Conservation (phyloP, 1,140 invertebrate species). For the Mylabris phalerata region DNA sequence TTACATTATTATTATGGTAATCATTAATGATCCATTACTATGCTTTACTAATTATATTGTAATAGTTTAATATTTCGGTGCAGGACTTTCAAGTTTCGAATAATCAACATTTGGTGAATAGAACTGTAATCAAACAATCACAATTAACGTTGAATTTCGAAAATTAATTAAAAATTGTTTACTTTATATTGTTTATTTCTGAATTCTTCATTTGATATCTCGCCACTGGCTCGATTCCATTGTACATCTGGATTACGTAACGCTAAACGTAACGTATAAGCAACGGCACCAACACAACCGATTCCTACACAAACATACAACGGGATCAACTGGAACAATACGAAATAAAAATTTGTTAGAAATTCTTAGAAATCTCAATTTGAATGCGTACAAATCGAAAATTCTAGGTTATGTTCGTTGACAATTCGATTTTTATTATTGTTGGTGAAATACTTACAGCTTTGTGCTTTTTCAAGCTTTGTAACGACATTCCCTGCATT, state of each 20-base stretch:
- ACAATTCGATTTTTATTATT: neutral
- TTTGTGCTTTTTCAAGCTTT: conserved; percentile 54
- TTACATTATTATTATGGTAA: too few species aligned
- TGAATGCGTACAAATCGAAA: too few species aligned
- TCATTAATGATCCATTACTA: too few species aligned
- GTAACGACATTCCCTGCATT: conserved; percentile 49
- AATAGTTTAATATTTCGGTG: conserved; percentile 52
- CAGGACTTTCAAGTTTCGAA: conserved; percentile 52
- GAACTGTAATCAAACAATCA: conserved; percentile 48
- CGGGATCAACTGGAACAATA: conserved; percentile 61
- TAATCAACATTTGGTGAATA: conserved; percentile 59
- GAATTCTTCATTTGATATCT: conserved; percentile 75
- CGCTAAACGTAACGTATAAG: conserved; percentile 64
- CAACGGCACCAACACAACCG: conserved; percentile 53
- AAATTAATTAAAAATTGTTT: conserved; percentile 11
- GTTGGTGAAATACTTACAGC: conserved; percentile 45
- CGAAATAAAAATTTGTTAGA: conserved; percentile 11
- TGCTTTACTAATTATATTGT: neutral
- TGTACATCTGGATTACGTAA: conserved; percentile 68
- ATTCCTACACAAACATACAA: conserved; percentile 63
- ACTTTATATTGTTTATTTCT: conserved; percentile 77
- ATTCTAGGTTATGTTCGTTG: neutral
- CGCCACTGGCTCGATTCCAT: conserved; percentile 63
- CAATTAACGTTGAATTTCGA: neutral
- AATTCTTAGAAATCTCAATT: neutral